Evolutionary conservation across 35 echinoderm and acorn worm species (phyloP), one percentile per base, ranked within the genome.

Genomic region (Heliocidaris erythrogramma): DNA sequence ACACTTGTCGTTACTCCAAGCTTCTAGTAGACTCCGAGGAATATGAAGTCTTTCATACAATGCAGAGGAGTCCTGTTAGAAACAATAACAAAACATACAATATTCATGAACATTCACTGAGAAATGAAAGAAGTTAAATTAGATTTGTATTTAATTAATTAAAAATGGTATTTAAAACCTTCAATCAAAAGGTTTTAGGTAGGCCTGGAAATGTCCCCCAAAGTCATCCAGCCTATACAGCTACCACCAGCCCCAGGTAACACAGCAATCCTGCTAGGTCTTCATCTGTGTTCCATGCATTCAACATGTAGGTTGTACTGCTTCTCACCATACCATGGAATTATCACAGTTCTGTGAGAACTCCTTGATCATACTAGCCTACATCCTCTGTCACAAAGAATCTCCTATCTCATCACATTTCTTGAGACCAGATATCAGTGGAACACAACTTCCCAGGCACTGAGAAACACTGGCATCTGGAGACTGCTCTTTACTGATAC

Each of bases 1-100:
- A 95, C 98, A 99, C 86, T 96, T 96, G 90, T 97, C 94, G 56
- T 96, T 96, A 59, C 88, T 96, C 98, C 98, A 99, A 84, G 96
- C 96, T 95, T 99, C 96, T 90, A 94, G 93, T 90, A 97, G 91
- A 60, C 95, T 96, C 49, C 93, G 59, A 9, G 98, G 98, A 32
- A 99, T 94, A 48, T 97, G 97, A 9, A 99, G 95, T 94, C 96
- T 97, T 31, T 99, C 98, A 92, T 96, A 94, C 21, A 99, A 86
- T 65, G 97, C 94, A 48, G 97, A 96, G 27, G 97, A 96, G 94
- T 98, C 97, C 97, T 98, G 56, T 17, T 47, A 89, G n/a, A 93
- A 60, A 49, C 27, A 42, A 53, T 48, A 78, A 96, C 90, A 60
- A 30, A 94, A 30, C 0, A 42, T 42, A 78, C 5, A 78, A 78